These are phyloP conservation scores for Anarhynchus alexandrinus DNA, from an alignment of 2,113 vertebrate species.

Conservation along the genomic window DNA sequence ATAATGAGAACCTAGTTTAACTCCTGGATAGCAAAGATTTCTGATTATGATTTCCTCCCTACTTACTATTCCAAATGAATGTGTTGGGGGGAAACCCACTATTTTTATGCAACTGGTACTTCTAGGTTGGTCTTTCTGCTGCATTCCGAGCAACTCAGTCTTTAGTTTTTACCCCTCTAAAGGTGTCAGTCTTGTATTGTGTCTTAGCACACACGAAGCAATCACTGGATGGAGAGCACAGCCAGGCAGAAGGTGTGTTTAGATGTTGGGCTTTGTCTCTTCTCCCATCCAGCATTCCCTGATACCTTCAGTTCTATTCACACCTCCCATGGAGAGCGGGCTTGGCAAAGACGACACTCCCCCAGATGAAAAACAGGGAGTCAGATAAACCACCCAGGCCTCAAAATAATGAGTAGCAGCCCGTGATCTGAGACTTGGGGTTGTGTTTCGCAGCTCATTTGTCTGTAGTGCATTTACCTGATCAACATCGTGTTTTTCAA, in stretches of 20 bases:
- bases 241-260: not conserved
- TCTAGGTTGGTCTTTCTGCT: not conserved
- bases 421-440: not conserved
- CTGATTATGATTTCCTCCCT: not conserved
- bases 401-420: not conserved
- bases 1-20: not conserved
- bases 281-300: not conserved
- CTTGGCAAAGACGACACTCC: not conserved
- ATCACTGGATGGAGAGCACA: not conserved
- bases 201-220: not conserved
- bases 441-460: not conserved
- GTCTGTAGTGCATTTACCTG: constrained; percentile 72
- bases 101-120: not conserved
- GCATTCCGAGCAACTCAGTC: not conserved
- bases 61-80: not conserved
- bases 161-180: not conserved
- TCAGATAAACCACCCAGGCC: not conserved
- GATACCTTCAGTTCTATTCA: not conserved
- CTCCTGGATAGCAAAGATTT: not conserved
- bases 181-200: not conserved
- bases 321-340: not conserved
- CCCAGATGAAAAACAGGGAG: not conserved
- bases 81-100: not conserved
- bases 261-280: not conserved
- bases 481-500: constrained; percentile 81